A percentile compares a stretch with the other conserved stretches of the same genome.
Conservation (phyloP, 2,888 invertebrate genomes). For the Andrena chrysosceles region DNA sequence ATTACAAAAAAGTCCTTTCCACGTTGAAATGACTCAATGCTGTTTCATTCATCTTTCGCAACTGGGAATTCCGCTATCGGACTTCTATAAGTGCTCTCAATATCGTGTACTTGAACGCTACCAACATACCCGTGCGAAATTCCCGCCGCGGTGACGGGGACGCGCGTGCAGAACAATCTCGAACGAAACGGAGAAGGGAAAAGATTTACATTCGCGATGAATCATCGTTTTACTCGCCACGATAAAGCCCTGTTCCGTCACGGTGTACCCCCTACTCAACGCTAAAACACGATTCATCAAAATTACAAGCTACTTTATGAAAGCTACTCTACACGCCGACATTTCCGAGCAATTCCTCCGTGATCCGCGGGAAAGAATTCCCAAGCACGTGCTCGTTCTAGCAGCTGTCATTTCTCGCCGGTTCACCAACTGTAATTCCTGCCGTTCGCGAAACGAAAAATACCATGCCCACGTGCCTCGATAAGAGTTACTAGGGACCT, state of each 20-base stretch:
- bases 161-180: conserved; percentile 42
- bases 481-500: no score
- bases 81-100: neutral
- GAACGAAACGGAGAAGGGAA: conserved; percentile 42
- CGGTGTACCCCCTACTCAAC: neutral
- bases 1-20: neutral
- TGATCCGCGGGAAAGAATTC: neutral
- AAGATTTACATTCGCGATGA: conserved; percentile 44
- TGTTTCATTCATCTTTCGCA: neutral
- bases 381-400: neutral
- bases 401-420: conserved; percentile 1
- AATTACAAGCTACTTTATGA: neutral
- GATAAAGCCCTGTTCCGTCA: neutral
- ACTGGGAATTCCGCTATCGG: neutral
- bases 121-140: conserved; percentile 24
- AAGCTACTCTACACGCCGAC: neutral
- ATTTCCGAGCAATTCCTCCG: neutral
- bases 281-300: neutral
- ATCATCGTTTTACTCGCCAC: conserved; percentile 40
- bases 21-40: neutral
- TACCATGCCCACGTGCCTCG: no score
- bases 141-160: neutral
- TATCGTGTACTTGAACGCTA: neutral
- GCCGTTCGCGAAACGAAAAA: no score
- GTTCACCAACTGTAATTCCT: neutral